Base-by-base conservation (phyloP, 2,113 vertebrate genomes). In the Apeltes quadracus region DNA sequence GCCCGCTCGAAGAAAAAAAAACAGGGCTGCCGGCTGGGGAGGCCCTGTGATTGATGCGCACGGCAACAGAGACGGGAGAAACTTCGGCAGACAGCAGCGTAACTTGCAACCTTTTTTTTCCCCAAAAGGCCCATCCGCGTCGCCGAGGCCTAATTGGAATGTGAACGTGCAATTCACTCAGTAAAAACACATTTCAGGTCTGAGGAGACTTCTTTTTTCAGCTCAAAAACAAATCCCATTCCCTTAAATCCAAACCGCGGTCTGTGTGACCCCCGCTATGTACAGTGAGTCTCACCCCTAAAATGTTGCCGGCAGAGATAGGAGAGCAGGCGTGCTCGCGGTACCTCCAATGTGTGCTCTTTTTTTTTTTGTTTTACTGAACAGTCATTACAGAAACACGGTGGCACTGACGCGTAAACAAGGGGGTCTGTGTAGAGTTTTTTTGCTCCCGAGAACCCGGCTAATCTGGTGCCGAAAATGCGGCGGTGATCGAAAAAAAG, bases 401-500 rank as follows among this genome's bases (percentile, higher is more conserved):
- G 69, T 78, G 69, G 58, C 68, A 67, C 82, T 68, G 81, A 88
- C 79, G 89, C 88, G 90, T 83, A 91, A 91, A 89, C 88, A 90
- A 87, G 86, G 74, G 71, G 83, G 63, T 81, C 66, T 78, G 46
- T 87, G 84, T 65, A n/a, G 76, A 87, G 82, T 84, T 89, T 69
- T n/a, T 2, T 29, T 74, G 88, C 87, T 90, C 87, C 80, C 66
- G 89, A 89, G 81, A 88, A 84, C 69, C 69, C 43, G 71, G 76
- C 85, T 92, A 93, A 94, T 93, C 91, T 93, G 91, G 81, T 88
- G 83, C 83, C 84, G 89, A 87, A 91, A 92, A 90, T 82, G 72
- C 78, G 79, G 79, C 85, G n/a, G n/a, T n/a, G n/a, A n/a, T 79
- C 79, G 87, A 90, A 29, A 29, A 29, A 29, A 29, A 29, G 5